phyloP scores from a whole-genome alignment of 2,888 invertebrate genomes.

The Spilosoma lubricipeda region DNA sequence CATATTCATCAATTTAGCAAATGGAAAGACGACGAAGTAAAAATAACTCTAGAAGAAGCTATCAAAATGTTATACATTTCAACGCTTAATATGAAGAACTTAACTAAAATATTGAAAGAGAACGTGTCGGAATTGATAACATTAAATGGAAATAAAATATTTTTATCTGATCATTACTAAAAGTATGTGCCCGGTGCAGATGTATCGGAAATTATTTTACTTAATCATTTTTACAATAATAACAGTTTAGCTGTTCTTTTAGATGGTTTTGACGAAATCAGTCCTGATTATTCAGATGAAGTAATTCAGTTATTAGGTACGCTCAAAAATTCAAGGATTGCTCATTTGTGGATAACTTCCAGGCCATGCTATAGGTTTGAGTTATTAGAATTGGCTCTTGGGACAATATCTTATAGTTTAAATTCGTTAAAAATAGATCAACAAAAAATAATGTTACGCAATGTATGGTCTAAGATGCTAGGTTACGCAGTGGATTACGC shows the following conservation, averaged over 20 bases:
- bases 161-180: slow-evolving; percentile 2
- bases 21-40: slow-evolving; percentile 17
- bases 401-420: slow-evolving; percentile 41
- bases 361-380: slow-evolving; percentile 36
- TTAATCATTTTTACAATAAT: slow-evolving; percentile 38
- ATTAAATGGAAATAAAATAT: slow-evolving; percentile 16
- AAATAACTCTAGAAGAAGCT: slow-evolving; percentile 16
- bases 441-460: slow-evolving; percentile 31
- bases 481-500: neutral
- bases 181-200: slow-evolving; percentile 6
- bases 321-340: slow-evolving; percentile 29
- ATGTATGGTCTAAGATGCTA: slow-evolving; percentile 26
- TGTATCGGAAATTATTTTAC: slow-evolving; percentile 32
- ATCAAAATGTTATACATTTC: slow-evolving; percentile 27
- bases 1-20: slow-evolving; percentile 16
- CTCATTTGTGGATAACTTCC: slow-evolving; percentile 44
- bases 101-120: neutral
- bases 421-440: slow-evolving; percentile 27
- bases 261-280: slow-evolving; percentile 52
- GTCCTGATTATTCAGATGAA: slow-evolving; percentile 38
- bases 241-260: slow-evolving; percentile 32
- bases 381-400: slow-evolving; percentile 39
- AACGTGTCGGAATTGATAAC: neutral
- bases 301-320: slow-evolving; percentile 32
- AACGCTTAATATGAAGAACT: slow-evolving; percentile 9